These are phyloP conservation scores for Pocillopora damicornis DNA, from an alignment of 64 coral and sea anemone species.

Conservation along the genomic window DNA sequence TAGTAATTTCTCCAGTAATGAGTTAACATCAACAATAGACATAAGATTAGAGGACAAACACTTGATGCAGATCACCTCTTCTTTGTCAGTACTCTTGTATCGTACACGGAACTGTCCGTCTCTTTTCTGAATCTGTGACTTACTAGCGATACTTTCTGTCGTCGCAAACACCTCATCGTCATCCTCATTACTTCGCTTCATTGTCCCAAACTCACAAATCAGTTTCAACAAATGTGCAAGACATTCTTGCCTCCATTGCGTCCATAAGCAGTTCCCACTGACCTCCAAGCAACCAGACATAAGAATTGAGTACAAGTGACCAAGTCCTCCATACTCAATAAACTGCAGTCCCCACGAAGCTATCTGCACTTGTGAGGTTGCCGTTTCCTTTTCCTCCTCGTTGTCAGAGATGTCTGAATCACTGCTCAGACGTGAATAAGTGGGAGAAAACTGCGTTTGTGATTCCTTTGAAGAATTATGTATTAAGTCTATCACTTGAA, in stretches of 20 bases:
- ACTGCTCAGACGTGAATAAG: conserved; percentile 73
- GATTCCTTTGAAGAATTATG: conserved; percentile 60
- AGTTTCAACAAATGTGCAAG: conserved; percentile 83
- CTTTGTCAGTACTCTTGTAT: conserved; percentile 97
- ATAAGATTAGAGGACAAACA: conserved; percentile 89
- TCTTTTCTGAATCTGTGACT: conserved; percentile 53
- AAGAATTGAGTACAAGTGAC: conserved; percentile 65
- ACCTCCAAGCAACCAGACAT: conserved; percentile 78
- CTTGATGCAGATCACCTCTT: conserved; percentile 91
- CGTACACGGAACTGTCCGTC: conserved; percentile 90
- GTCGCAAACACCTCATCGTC: conserved; percentile 91
- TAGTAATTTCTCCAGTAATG: conserved; percentile 69
- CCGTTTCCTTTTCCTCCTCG: conserved; percentile 52
- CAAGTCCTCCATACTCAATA: conserved; percentile 79
- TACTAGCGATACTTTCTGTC: conserved; percentile 36
- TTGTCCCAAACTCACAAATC: conserved; percentile 94
- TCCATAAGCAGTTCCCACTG: conserved; percentile 59
- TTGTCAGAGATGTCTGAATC: conserved; percentile 82
- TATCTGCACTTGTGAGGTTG: neutral
- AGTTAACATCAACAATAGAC: conserved; percentile 73
- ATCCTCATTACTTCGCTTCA: conserved; percentile 64
- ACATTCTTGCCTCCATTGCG: conserved; percentile 94
- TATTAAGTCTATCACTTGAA: conserved; percentile 87
- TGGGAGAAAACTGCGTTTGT: conserved; percentile 42
- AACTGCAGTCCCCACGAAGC: conserved; percentile 74